Base-by-base conservation (phyloP, 2,888 invertebrate genomes). In the Beris chalybata region DNA sequence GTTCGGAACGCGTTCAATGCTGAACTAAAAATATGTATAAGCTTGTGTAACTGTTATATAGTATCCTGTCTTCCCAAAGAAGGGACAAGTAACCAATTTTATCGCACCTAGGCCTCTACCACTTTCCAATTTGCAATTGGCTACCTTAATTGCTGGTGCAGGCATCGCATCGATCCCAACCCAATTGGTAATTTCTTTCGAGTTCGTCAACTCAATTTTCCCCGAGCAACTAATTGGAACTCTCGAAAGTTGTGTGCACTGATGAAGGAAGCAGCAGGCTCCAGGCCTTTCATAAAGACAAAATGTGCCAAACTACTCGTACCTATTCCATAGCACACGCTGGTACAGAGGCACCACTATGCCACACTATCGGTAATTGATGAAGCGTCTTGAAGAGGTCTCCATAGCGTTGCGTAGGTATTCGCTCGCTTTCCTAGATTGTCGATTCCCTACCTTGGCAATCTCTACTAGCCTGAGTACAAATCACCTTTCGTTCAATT, bases 171-270 rank as follows among this genome's bases (percentile, higher is more conserved):
- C 15, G 50, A 61, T 50, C 59, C 22, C 22, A 22, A 38, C 12
- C 43, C 50, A 38, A 61, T 61, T 50, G 61, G 50, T 50, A 61
- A 31, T 61, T 61, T 50, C 61, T 61, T 61, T 52, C 61, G 43
- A 61, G 61, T 61, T 61, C 50, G 50, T 61, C 61, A 61, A 61
- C 50, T 61, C 50, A 50, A 61, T 50, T 61, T 61, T 59, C 50
- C 59, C 43, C 38, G 9, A n/a, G 29, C 15, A 61, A 50, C 48
- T 61, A 61, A 61, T 61, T 61, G 61, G 50, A 50, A 47, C 38
- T 52, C 53, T n/a, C 31, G 53, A 12, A 30, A 30, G 47, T 47
- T 30, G 58, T 22, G 45, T 9, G 15, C 56, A 13, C 44, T 7
- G 30, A 30, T 30, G 45, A 12, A 15, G 56, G 44, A 12, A 15